These are phyloP conservation scores for Porites cylindrica DNA, from an alignment of 92 coral and sea anemone genomes.

Conservation along the genomic window DNA sequence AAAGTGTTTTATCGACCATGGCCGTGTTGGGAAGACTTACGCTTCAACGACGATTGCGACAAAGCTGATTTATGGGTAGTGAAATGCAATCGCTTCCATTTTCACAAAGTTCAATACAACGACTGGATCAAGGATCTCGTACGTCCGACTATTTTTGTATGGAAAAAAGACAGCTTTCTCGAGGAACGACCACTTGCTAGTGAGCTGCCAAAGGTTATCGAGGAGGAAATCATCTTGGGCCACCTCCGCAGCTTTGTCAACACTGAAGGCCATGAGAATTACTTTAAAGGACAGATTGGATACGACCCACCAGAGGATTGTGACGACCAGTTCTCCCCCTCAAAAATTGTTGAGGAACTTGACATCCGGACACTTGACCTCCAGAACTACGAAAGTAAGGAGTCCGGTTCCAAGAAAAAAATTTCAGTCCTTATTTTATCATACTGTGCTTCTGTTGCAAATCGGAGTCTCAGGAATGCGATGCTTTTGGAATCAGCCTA, in stretches of 20 bases:
- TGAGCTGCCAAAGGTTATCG: slow-evolving; percentile 20
- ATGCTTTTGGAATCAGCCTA: neutral
- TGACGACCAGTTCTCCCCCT: neutral
- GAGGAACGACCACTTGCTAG: slow-evolving; percentile 21
- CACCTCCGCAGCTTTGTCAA: slow-evolving; percentile 6
- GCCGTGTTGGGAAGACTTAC: slow-evolving; percentile 75
- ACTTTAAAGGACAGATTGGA: slow-evolving; percentile 34
- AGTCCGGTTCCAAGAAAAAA: neutral
- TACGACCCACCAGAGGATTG: neutral
- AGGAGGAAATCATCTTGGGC: slow-evolving; percentile 29
- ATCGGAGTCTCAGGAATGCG: neutral
- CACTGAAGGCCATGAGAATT: slow-evolving; percentile 15
- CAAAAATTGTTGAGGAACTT: slow-evolving; percentile 14
- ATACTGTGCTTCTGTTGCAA: neutral
- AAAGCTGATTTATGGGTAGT: slow-evolving; percentile 62
- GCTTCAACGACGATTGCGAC: slow-evolving; percentile 73
- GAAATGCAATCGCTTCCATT: slow-evolving; percentile 53
- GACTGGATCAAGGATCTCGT: slow-evolving; percentile 45
- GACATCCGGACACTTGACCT: slow-evolving; percentile 3
- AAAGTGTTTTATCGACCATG: slow-evolving; percentile 63
- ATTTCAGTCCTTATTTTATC: slow-evolving; percentile 19
- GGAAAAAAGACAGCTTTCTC: slow-evolving; percentile 29
- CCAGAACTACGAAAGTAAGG: neutral
- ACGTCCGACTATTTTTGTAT: slow-evolving; percentile 21
- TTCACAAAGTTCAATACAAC: slow-evolving; percentile 52